Conservation (phyloP, 2,797 vertebrate species). For the Pterois miles region DNA sequence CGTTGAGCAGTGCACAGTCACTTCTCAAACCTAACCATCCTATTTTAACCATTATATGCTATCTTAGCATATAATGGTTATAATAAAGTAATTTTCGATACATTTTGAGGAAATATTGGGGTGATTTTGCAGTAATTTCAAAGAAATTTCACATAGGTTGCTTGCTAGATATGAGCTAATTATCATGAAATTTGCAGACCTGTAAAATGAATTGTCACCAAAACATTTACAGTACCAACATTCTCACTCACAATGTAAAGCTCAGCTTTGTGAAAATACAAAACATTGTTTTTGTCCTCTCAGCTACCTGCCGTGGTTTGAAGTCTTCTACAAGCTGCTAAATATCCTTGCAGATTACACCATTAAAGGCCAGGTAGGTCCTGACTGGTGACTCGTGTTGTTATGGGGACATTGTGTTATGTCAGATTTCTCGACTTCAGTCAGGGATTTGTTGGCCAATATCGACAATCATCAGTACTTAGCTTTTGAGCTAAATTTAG, state of each 20-base stretch:
- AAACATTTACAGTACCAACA: not conserved
- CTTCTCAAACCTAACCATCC: too few relatives aligned
- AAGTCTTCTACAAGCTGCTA: slow-evolving; percentile 98
- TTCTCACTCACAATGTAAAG: not conserved
- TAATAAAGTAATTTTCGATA: too few relatives aligned
- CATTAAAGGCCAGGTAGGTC: slow-evolving; percentile 92
- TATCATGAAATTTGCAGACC: too few relatives aligned
- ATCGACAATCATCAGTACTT: not conserved
- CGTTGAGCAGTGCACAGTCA: too few relatives aligned
- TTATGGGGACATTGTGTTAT: not conserved
- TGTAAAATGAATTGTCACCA: too few relatives aligned
- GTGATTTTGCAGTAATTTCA: too few relatives aligned
- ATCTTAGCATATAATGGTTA: too few relatives aligned
- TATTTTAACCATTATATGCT: too few relatives aligned
- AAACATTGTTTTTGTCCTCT: slow-evolving; percentile 20
- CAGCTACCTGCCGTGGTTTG: slow-evolving; percentile 98
- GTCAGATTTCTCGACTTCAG: not conserved
- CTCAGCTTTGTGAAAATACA: slow-evolving; percentile 3
- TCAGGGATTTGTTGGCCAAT: not conserved
- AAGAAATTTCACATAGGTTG: too few relatives aligned
- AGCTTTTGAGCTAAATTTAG: not conserved
- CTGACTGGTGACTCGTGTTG: not conserved
- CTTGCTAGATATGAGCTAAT: too few relatives aligned
- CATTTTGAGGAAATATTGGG: too few relatives aligned
- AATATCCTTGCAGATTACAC: slow-evolving; percentile 95